Evolutionary conservation across 2,797 vertebrate genomes (phyloP), one percentile per base, ranked within the genome.

Genomic region (Erpetoichthys calabaricus): DNA sequence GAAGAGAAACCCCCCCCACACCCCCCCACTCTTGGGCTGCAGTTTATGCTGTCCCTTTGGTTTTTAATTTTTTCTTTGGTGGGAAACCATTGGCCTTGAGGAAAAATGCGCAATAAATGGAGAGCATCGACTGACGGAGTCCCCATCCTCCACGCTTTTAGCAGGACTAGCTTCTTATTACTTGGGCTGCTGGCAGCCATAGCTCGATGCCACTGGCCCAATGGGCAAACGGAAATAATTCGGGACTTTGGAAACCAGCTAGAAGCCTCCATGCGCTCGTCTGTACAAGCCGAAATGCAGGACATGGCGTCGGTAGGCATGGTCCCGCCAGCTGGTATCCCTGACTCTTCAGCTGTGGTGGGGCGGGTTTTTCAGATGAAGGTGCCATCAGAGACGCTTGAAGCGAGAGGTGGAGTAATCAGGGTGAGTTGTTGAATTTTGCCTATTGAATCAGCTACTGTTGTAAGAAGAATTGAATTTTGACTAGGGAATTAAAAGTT

Each of bases 251-350:
- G 90, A 57, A 70, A 78, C 59, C 86, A 91, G 69, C 80, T 97
- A 5, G 94, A 98, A 74, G 91, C 94, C 8, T 98, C 93, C 67
- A 95, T 98, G 94, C 86, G 85, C 71, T 91, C 91, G 56, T 85
- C 86, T 0, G 70, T 91, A 61, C 82, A 96, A 0, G 78, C 73
- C 0, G 85, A 89, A 47, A 75, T 91, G 10, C 86, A 76, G 7
- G 89, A 90, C 61, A 72, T 69, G 7, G 65, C 70, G 0, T 68
- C 65, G 2, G 42, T 70, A 0, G 69, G 75, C 5, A 80, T 82
- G 56, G 86, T 80, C 0, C 80, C 84, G 0, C 76, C 86, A 63
- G 71, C 78, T 64, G 84, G 87, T 57, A 89, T 94, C 62, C 91
- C 90, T 0, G 93, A 98, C 75, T 89, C 91, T 62, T 89, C 81